These are phyloP conservation scores for Diglossa cyanea DNA, from an alignment of 2,797 vertebrate genomes.

Conservation along the genomic window DNA sequence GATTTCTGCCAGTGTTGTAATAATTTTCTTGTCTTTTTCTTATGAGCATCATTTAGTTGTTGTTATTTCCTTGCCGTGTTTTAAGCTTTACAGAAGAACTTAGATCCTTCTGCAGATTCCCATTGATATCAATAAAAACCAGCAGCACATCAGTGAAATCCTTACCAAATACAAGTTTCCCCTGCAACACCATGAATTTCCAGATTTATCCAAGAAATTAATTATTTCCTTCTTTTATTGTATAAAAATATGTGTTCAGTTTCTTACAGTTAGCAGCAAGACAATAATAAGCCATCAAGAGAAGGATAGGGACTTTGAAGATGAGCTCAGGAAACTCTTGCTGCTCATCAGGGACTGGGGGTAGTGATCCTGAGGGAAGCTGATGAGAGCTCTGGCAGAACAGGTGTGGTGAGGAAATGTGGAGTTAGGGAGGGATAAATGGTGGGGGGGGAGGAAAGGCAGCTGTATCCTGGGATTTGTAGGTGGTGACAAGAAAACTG, in stretches of 20 bases:
- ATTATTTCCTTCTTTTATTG: not conserved
- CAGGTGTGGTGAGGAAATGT: constrained; percentile 11
- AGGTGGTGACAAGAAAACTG: constrained; percentile 46
- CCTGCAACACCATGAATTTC: not conserved
- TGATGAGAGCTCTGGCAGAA: not conserved
- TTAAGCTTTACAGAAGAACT: not conserved
- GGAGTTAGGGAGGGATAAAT: not conserved
- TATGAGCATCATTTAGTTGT: not conserved
- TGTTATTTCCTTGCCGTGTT: not conserved
- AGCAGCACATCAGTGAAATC: not conserved
- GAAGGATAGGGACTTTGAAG: not conserved
- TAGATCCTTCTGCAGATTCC: not conserved
- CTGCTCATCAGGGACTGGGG: not conserved
- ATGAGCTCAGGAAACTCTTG: not conserved
- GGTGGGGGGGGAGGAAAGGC: not conserved
- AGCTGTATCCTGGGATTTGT: constrained; percentile 28
- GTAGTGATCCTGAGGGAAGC: not conserved
- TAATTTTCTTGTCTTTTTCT: not conserved
- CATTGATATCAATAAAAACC: not conserved
- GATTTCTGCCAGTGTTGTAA: not conserved
- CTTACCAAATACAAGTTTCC: not conserved
- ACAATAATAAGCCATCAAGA: not conserved
- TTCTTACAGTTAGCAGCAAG: not conserved
- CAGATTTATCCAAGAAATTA: not conserved
- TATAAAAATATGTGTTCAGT: not conserved